A percentile compares a stretch with the other conserved stretches of the same genome.
Evolutionary conservation across 2,113 vertebrate species (phyloP).

Genomic region (Apistogramma diplotaenia): DNA sequence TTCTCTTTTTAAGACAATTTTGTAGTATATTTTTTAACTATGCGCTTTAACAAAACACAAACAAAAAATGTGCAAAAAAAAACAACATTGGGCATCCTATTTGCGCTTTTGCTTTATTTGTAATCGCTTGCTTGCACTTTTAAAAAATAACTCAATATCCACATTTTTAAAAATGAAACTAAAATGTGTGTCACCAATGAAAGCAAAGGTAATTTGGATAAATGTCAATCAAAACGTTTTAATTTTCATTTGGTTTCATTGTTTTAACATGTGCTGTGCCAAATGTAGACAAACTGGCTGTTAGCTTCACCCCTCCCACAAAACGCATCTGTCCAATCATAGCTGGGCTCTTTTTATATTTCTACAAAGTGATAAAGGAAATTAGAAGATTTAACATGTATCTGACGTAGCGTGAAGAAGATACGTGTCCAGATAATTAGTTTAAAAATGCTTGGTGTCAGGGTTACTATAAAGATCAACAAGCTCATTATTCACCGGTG

Average conservation of each 20-base stretch:
- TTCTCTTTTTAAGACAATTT: constrained; percentile 55
- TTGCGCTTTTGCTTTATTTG: constrained; percentile 46
- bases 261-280: constrained; percentile 30
- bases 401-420: rapidly evolving
- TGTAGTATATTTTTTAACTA: constrained; percentile 70
- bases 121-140: constrained; percentile 62
- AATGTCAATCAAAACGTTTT: not conserved
- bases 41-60: constrained; percentile 30
- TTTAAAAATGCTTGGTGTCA: not conserved
- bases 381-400: not conserved
- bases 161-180: not conserved
- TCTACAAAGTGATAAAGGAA: rapidly evolving
- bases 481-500: too few relatives aligned
- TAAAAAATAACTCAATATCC: not conserved
- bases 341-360: not conserved
- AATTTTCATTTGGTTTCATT: not conserved
- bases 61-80: not conserved
- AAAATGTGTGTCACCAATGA: not conserved
- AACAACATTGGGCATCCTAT: not conserved
- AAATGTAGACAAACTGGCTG: not conserved
- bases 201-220: not conserved
- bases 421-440: not conserved
- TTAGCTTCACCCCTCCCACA: not conserved
- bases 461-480: too few relatives aligned
- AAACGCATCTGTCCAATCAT: not conserved